Evolutionary conservation across 1,140 invertebrate species (phyloP).

Genomic region (Macrobrachium nipponense): DNA sequence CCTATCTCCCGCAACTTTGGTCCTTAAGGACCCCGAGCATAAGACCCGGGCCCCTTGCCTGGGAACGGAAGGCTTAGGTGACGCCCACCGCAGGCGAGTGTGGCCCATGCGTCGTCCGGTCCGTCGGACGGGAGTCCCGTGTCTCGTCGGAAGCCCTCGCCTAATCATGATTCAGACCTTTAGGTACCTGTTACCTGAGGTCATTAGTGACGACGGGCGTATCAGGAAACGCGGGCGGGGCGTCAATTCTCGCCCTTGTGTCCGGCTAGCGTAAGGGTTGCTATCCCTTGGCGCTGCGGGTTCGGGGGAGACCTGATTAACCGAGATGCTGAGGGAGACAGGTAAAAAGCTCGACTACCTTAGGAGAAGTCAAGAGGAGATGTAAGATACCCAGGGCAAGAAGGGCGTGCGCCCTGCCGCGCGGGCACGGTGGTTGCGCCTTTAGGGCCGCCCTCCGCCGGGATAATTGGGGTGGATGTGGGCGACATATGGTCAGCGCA

Average conservation of each 20-base stretch:
- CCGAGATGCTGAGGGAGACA: conserved; percentile 25
- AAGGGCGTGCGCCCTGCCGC: conserved; percentile 5
- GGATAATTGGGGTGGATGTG: conserved; percentile 40
- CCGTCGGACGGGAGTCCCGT: background rate
- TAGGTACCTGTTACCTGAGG: conserved; percentile 50
- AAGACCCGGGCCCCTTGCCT: conserved; percentile 19
- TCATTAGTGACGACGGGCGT: background rate
- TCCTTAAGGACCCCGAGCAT: background rate
- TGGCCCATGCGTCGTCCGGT: background rate
- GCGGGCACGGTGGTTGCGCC: background rate
- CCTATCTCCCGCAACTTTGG: background rate
- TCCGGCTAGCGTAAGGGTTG: too few relatives aligned
- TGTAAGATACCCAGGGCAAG: background rate
- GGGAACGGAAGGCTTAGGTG: conserved; percentile 40
- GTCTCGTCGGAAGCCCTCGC: background rate
- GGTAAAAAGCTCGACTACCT: conserved; percentile 42
- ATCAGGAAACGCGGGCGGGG: background rate
- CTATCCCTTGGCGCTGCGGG: too few relatives aligned
- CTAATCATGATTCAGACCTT: conserved; percentile 54
- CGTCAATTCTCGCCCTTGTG: too few relatives aligned
- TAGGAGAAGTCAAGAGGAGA: conserved; percentile 31
- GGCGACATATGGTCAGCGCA: conserved; percentile 38
- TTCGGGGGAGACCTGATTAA: background rate
- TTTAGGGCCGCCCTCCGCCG: background rate
- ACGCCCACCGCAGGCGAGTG: background rate